Evolutionary conservation across 2,797 vertebrate genomes (phyloP), one percentile per base, ranked within the genome.

Genomic region (Muraenolepis orangiensis): DNA sequence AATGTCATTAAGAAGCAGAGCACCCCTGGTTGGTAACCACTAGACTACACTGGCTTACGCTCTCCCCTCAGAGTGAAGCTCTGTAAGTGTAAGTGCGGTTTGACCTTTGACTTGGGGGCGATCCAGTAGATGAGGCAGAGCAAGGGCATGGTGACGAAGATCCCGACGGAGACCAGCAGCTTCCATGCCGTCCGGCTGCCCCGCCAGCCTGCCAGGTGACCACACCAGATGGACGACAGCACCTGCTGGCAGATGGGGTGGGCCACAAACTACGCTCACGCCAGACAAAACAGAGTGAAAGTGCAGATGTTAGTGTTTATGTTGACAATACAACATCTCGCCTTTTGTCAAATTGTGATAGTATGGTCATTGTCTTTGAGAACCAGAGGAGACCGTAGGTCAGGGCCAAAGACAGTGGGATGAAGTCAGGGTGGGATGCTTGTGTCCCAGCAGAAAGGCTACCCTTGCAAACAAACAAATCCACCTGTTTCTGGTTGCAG

Each of bases 161-260:
- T 96, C 77, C 90, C 91, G 23, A 95, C 77, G 31, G 95, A 93
- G 13, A 96, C 86, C 11, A 96, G 91, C 51, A 96, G 86, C 87
- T 96, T 96, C 94, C 95, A 96, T 82, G 87, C 79, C 0, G 92
- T 96, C 77, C 90, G 91, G 86, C 94, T 96, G 75, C 95, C 95
- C 74, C 93, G 88, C 95, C 95, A 96, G 46, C 96, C 93, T 0
- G 92, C 87, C 74, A 96, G 90, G 78, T 90, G 93, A 32, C 95
- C 94, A 57, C 95, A 95, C 95, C 95, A 97, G 90, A 96, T 95
- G 20, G 96, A 97, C 1, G 95, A 96, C 67, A 97, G 90, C 71
- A 96, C 96, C 91, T 96, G 96, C 86, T 96, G 96, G 87, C 96
- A 96, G 90, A 96, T 96, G 20, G 95, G 96, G 71, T 96, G 95